These are phyloP conservation scores for Tryphoninae sp. DNA, from an alignment of 2,888 invertebrate species.

Conservation along the genomic window DNA sequence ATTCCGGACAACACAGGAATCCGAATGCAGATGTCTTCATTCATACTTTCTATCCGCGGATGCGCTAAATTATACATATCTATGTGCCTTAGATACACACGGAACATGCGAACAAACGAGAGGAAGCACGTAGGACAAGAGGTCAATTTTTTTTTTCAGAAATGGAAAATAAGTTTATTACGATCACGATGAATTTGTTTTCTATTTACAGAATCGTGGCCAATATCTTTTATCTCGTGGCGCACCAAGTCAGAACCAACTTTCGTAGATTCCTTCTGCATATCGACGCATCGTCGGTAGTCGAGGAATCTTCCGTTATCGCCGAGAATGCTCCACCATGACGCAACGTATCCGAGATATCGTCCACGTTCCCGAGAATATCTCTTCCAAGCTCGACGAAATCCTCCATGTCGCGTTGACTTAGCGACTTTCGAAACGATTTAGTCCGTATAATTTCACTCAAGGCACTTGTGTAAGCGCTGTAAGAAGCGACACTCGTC, in stretches of 20 bases:
- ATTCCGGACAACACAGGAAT: conserved; percentile 48
- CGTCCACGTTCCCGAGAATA: conserved; percentile 71
- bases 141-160: background rate
- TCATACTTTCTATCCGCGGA: conserved; percentile 71
- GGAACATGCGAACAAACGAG: too few species aligned
- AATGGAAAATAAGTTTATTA: conserved; percentile 28
- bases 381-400: conserved; percentile 67
- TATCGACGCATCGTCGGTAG: conserved; percentile 35
- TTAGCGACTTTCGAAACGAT: conserved; percentile 68
- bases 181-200: background rate
- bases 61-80: background rate
- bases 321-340: conserved; percentile 74
- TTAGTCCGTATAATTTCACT: conserved; percentile 68
- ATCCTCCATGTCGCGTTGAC: conserved; percentile 69
- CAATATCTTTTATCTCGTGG: conserved; percentile 22
- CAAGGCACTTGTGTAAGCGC: conserved; percentile 65
- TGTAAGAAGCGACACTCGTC: conserved; percentile 59
- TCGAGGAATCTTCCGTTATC: conserved; percentile 26
- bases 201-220: conserved; percentile 31
- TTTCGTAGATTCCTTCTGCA: conserved; percentile 57
- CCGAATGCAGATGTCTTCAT: conserved; percentile 70
- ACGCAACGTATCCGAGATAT: conserved; percentile 77
- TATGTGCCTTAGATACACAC: too few species aligned
- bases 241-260: conserved; percentile 62
- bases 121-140: too few species aligned